phyloP scores from a whole-genome alignment of 2,113 vertebrate species.

The Brachypodius melanocephalos region DNA sequence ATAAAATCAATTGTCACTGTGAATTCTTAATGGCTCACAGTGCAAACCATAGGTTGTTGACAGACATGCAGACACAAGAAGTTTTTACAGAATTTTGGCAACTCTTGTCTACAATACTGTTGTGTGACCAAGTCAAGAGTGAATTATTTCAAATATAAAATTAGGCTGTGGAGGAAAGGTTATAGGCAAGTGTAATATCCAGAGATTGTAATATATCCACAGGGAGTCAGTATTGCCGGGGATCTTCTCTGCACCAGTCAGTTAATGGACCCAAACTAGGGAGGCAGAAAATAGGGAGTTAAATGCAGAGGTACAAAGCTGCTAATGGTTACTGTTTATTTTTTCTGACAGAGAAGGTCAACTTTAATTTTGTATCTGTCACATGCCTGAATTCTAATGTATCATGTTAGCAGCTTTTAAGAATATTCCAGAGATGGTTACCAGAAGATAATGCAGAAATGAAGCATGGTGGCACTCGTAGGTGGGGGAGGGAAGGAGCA shows the following conservation, averaged over 20 bases:
- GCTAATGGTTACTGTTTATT: conserved; percentile 59
- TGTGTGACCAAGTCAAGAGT: not conserved
- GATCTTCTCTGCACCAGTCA: conserved; percentile 9
- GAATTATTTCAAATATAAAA: not conserved
- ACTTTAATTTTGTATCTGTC: conserved; percentile 48
- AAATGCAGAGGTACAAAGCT: conserved; percentile 46
- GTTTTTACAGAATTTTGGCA: not conserved
- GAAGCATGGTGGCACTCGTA: not conserved
- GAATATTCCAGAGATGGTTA: conserved; percentile 30
- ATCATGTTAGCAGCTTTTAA: conserved; percentile 52
- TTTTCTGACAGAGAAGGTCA: conserved; percentile 60
- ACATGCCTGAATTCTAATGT: conserved; percentile 47
- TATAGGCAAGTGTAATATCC: not conserved
- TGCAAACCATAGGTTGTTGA: not conserved
- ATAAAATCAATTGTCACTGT: not conserved
- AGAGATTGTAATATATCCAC: not conserved
- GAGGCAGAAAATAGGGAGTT: conserved; percentile 42
- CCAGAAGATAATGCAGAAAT: conserved; percentile 16
- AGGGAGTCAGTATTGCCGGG: conserved; percentile 31
- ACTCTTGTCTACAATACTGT: not conserved
- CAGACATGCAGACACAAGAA: not conserved
- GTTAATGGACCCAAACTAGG: conserved; percentile 48
- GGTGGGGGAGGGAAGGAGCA: not conserved
- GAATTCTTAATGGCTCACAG: not conserved
- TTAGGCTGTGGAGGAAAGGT: not conserved